Conservation (phyloP, 2,888 invertebrate genomes). For the Ditula angustiorana region DNA sequence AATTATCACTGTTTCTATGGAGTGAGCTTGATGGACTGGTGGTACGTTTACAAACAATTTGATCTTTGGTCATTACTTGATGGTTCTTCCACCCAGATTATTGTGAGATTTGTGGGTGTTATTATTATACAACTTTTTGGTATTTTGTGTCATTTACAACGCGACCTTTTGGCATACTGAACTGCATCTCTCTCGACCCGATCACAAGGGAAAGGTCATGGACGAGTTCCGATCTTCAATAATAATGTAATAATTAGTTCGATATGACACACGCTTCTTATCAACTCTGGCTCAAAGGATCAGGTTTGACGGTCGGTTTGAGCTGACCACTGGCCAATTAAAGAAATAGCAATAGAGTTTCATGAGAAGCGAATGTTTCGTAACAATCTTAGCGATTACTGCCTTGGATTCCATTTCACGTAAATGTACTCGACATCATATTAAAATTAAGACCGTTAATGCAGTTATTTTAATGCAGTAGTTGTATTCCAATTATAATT, state of each 20-base stretch:
- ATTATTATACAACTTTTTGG: too few relatives aligned
- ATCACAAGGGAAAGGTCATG: not conserved
- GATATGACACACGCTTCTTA: too few relatives aligned
- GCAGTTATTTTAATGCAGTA: too few relatives aligned
- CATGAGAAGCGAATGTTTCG: not conserved
- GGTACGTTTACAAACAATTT: too few relatives aligned
- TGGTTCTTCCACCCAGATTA: too few relatives aligned
- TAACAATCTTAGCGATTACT: not conserved
- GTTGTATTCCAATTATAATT: not conserved
- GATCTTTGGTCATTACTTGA: too few relatives aligned
- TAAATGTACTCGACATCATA: not conserved
- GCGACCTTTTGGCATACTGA: not conserved
- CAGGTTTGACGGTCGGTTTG: not conserved
- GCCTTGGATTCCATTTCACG: constrained; percentile 1
- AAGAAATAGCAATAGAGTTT: not conserved
- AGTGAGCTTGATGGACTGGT: too few relatives aligned
- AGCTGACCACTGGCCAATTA: not conserved
- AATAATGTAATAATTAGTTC: too few relatives aligned
- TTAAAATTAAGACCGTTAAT: not conserved
- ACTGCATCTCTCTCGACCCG: not conserved
- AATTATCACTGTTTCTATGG: too few relatives aligned
- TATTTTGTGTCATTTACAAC: not conserved
- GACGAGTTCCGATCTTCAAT: too few relatives aligned
- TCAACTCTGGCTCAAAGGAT: too few relatives aligned
- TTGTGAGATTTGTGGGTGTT: too few relatives aligned